A percentile compares a stretch with the other conserved stretches of the same genome.
These are phyloP conservation scores for Enteromius anoplus DNA, from an alignment of 2,797 vertebrate species.

Conservation along the genomic window DNA sequence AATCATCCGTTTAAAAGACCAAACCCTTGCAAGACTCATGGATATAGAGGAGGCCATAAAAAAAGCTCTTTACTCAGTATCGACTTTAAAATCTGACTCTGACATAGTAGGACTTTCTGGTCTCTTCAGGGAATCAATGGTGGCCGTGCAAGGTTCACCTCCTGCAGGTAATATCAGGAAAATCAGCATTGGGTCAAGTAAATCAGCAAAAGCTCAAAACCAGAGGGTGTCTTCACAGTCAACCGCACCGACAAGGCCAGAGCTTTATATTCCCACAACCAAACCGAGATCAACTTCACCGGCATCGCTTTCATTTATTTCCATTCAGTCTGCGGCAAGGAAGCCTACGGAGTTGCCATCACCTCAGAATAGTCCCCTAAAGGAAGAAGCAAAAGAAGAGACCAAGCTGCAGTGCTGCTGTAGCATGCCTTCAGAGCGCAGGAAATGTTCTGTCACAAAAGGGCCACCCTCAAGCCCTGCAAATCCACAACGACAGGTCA, in stretches of 20 bases:
- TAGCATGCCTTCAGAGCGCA: slow-evolving; percentile 25
- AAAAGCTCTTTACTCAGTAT: slow-evolving; percentile 92
- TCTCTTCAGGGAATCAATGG: slow-evolving; percentile 88
- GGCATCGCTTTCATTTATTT: slow-evolving; percentile 88
- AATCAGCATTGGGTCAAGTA: slow-evolving; percentile 83
- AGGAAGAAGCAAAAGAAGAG: slow-evolving; percentile 60
- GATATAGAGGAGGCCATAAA: slow-evolving; percentile 92
- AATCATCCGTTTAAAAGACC: slow-evolving; percentile 90
- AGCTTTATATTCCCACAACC: slow-evolving; percentile 56
- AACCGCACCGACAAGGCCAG: slow-evolving; percentile 49
- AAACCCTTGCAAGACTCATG: slow-evolving; percentile 88
- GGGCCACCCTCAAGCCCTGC: slow-evolving; percentile 59
- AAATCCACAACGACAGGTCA: slow-evolving; percentile 74
- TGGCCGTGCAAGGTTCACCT: slow-evolving; percentile 65
- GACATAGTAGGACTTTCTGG: slow-evolving; percentile 83
- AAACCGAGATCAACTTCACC: slow-evolving; percentile 75
- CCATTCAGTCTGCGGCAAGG: slow-evolving; percentile 86
- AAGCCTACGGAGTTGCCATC: slow-evolving; percentile 69
- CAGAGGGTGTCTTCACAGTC: slow-evolving; percentile 23
- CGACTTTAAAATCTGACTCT: slow-evolving; percentile 88
- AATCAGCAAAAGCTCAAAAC: slow-evolving; percentile 68
- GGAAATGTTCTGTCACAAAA: slow-evolving; percentile 53
- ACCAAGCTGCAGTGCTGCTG: slow-evolving; percentile 61
- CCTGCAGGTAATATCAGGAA: slow-evolving; percentile 76
- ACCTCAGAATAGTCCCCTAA: not conserved